Evolutionary conservation across 2,797 vertebrate genomes (phyloP).

Genomic region (Ptychobarbus kaznakovi): DNA sequence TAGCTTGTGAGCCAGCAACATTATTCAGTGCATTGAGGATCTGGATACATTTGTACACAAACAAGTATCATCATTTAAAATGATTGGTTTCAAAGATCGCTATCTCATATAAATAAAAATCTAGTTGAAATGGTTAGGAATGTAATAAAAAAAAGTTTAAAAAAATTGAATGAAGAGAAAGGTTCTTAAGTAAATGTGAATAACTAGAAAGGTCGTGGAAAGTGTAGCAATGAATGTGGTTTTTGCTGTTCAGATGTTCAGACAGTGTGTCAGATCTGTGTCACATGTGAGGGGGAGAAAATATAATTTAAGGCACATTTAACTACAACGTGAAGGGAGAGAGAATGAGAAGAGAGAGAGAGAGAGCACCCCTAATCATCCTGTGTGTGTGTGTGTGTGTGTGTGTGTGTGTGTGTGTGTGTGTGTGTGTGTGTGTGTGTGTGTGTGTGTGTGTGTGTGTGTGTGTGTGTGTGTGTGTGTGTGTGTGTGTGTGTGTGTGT

Average conservation of each 20-base stretch:
- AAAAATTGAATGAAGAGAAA: background rate
- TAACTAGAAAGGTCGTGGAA: constrained; percentile 15
- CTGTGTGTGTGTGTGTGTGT: background rate
- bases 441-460: background rate
- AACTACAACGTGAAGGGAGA: background rate
- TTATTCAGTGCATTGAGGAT: background rate
- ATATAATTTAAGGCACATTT: background rate
- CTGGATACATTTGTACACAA: background rate
- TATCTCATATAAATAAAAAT: background rate
- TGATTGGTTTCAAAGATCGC: background rate
- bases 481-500: background rate
- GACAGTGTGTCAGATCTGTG: background rate
- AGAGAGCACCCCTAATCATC: too few species aligned
- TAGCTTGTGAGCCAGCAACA: background rate
- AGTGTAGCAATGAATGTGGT: background rate
- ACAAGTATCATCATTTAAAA: background rate
- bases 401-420: background rate
- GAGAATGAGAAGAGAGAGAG: background rate
- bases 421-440: background rate
- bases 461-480: background rate
- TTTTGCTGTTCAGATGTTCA: constrained; percentile 2
- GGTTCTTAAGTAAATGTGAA: background rate
- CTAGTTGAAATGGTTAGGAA: too few species aligned
- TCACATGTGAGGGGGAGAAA: background rate
- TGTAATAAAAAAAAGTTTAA: too few species aligned